Evolutionary conservation across 2,888 invertebrate genomes (phyloP), one percentile per base, ranked within the genome.

Genomic region (Heliconius cydno): DNA sequence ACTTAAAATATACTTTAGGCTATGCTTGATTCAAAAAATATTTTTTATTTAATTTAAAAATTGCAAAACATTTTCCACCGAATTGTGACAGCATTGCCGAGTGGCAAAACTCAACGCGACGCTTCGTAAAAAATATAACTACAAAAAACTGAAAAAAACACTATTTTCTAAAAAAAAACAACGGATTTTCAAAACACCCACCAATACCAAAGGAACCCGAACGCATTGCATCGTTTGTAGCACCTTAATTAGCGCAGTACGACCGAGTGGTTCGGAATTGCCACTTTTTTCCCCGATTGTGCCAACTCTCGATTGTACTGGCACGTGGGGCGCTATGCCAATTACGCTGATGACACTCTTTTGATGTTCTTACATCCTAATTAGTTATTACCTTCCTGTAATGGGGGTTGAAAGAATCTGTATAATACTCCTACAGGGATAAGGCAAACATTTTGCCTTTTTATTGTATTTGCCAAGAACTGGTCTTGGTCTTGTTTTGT

Each of bases 201-300:
- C 46, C 67, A 46, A 79, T 75, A 74, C 13, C 25, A 15, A 74
- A 73, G 83, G 85, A 84, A 85, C 85, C 86, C 87, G 81, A 85
- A 82, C 85, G 85, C 85, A 85, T 85, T 84, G 85, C 85, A 85
- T 80, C 84, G 85, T 85, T 85, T 86, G 88, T 87, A 84, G 87
- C 87, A 88, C 88, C 87, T 91, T 92, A 92, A 92, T 92, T 92
- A 92, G 90, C 86, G 88, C 86, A 85, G 85, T 86, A 85, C 87
- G 87, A 87, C 86, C 83, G 84, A 90, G 89, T 88, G 88, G 88
- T 85, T 84, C 87, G 88, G 87, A 89, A 91, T 91, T 91, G 91
- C 89, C 91, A 91, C 91, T 91, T 90, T 88, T 85, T 86, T 85
- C 85, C 80, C 83, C 83, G 84, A 86, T 86, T 87, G 87, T 86